Base-by-base conservation (phyloP, 2,113 vertebrate species). In the Todiramphus saurophagus region DNA sequence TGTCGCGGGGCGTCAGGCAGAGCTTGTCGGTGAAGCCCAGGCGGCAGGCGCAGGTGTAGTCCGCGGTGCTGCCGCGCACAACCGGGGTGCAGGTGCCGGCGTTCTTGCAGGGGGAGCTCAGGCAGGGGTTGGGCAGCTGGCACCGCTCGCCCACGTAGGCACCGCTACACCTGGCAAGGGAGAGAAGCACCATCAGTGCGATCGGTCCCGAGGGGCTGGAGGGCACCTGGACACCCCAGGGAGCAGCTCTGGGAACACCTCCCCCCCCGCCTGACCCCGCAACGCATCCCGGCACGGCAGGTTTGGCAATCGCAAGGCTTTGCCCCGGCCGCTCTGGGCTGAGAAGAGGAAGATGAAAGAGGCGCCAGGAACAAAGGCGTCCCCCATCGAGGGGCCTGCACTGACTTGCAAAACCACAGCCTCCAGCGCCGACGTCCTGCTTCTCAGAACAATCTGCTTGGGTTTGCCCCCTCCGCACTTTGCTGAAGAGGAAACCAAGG, bases 111-210 rank as follows among this genome's bases (percentile, higher is more conserved):
- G 98, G 98, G 30, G 89, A 95, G 48, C 96, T 96, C 60, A 94
- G 93, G 97, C 99, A 99, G 3, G 99, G 99, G 97, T 98, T 98
- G n/a, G 31, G 97, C 21, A 98, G 97, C 97, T 99, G 99, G 97
- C 99, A 99, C 9, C 96, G 97, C 73, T 89, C 98, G 17, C 99
- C 99, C 9, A 96, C 59, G 4, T 97, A 99, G 77, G 98, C 97
- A 1, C 95, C 80, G 3, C 17, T 84, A 90, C 99, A 99, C 87
- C 99, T 99, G 97, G 69, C 3, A 21, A 30, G 43, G 74, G 39
- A 0, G 30, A 79, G 94, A 78, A 4, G 27, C 0, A 0, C 10
- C 1, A 2, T 96, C 91, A 80, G 87, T 0, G 11, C 17, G 25
- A 13, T 1, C 2, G 10, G 33, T 27, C n/a, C 46, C 1, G 2